A percentile compares a stretch with the other conserved stretches of the same genome.
Evolutionary conservation across 2,888 invertebrate genomes (phyloP).

Genomic region (Drosophila siamana): DNA sequence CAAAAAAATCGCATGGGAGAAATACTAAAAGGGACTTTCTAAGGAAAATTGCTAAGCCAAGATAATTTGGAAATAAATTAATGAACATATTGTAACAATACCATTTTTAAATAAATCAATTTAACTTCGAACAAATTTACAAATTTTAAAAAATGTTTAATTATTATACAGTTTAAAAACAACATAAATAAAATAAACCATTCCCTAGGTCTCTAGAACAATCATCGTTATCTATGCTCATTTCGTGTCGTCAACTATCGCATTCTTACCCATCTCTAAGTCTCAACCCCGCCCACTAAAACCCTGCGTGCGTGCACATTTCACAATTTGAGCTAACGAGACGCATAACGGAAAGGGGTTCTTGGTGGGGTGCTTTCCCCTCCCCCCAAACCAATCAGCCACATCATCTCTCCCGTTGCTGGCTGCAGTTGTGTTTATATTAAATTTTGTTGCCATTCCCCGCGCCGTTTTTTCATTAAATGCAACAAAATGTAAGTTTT

Average conservation of each 20-base stretch:
- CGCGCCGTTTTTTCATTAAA: constrained; percentile 54
- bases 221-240: background rate
- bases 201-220: background rate
- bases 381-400: background rate
- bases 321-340: constrained; percentile 75
- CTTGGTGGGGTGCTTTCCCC: constrained; percentile 9
- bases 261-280: constrained; percentile 40
- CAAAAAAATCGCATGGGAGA: background rate
- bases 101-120: too few relatives aligned
- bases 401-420: constrained; percentile 7
- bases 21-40: too few relatives aligned
- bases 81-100: too few relatives aligned
- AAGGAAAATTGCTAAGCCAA: too few relatives aligned
- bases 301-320: constrained; percentile 70
- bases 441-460: constrained; percentile 44
- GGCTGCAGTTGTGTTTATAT: constrained; percentile 69
- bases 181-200: too few relatives aligned
- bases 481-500: constrained; percentile 58
- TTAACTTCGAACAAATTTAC: too few relatives aligned
- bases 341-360: constrained; percentile 24
- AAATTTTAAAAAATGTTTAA: too few relatives aligned
- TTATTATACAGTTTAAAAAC: too few relatives aligned
- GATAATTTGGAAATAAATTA: too few relatives aligned
- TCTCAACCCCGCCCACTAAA: background rate
- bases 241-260: background rate